Evolutionary conservation across 2,888 invertebrate genomes (phyloP).

Genomic region (Anaspis maculata): DNA sequence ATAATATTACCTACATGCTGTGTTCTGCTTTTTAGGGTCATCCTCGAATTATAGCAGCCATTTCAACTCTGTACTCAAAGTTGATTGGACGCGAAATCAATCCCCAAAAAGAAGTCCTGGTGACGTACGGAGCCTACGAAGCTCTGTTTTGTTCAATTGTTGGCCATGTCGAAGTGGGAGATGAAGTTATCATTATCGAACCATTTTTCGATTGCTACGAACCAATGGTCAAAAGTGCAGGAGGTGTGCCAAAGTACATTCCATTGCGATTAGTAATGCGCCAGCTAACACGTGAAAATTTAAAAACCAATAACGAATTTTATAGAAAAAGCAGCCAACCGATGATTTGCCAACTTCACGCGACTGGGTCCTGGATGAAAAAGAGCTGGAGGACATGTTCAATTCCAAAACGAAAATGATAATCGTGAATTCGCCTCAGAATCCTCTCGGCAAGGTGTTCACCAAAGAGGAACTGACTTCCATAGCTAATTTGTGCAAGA

Average conservation of each 20-base stretch:
- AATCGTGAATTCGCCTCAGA: conserved; percentile 96
- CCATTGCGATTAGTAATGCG: conserved; percentile 77
- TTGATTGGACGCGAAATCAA: conserved; percentile 70
- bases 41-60: conserved; percentile 74
- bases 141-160: conserved; percentile 76
- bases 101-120: conserved; percentile 75
- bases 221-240: conserved; percentile 84
- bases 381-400: conserved; percentile 73
- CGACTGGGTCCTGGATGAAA: conserved; percentile 83
- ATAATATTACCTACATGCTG: no score
- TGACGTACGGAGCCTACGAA: conserved; percentile 92
- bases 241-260: conserved; percentile 80
- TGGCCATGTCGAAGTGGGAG: conserved; percentile 79
- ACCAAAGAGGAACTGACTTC: conserved; percentile 57
- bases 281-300: no score
- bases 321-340: neutral
- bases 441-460: conserved; percentile 92
- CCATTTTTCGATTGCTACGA: conserved; percentile 98
- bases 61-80: conserved; percentile 78
- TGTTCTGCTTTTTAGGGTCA: no score
- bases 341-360: conserved; percentile 51
- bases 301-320: neutral
- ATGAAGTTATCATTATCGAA: conserved; percentile 94
- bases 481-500: conserved; percentile 83
- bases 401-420: conserved; percentile 86